Percentiles rank a stretch among this genome's conserved stretches.
phyloP scores from a whole-genome alignment of 2,797 vertebrate species.

The Gymnothorax reevesii region DNA sequence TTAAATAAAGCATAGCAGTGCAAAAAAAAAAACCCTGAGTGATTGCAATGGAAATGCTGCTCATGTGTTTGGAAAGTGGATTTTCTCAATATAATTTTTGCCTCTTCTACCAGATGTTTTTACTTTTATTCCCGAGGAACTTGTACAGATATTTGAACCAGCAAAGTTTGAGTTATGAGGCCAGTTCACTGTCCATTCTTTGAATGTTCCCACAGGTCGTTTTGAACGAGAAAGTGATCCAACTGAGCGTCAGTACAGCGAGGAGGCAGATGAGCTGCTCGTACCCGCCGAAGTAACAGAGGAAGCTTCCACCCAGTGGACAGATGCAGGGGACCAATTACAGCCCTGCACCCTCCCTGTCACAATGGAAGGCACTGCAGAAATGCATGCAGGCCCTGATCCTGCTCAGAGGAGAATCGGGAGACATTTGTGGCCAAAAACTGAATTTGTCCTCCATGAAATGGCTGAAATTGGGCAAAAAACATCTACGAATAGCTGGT shows the following conservation, averaged over 20 bases:
- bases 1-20: no score
- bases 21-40: no score
- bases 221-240: not conserved
- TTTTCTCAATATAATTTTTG: no score
- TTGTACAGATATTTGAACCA: not conserved
- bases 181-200: not conserved
- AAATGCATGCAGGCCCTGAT: conserved; percentile 37
- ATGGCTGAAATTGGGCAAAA: conserved; percentile 30
- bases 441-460: not conserved
- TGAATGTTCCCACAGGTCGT: not conserved
- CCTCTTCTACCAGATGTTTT: no score
- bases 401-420: conserved; percentile 61
- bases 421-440: conserved; percentile 37
- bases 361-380: not conserved
- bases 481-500: conserved; percentile 57
- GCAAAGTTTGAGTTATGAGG: not conserved
- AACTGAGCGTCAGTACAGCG: not conserved
- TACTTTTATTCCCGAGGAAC: no score
- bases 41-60: no score
- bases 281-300: not conserved
- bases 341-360: conserved; percentile 41
- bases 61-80: no score
- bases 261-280: not conserved
- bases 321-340: conserved; percentile 51
- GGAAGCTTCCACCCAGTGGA: conserved; percentile 56